Percentiles rank a stretch among this genome's conserved stretches.
These are phyloP conservation scores for Parapsyche elsis DNA, from an alignment of 1,140 invertebrate species.

Conservation along the genomic window DNA sequence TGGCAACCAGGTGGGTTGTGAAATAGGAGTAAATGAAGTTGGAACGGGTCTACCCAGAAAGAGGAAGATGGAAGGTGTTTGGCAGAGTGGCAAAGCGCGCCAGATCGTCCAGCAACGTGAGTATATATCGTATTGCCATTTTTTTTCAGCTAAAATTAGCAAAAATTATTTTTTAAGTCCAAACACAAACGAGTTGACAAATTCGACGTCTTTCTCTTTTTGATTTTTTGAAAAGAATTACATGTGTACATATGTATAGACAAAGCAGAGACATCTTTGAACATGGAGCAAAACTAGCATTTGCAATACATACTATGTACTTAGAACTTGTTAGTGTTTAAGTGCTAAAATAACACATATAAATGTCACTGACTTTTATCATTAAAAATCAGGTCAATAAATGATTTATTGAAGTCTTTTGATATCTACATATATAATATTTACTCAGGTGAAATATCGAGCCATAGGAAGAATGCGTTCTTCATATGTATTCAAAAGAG, in stretches of 20 bases:
- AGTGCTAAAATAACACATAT: neutral
- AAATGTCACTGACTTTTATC: conserved; percentile 15
- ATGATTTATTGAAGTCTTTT: neutral
- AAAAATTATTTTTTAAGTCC: neutral
- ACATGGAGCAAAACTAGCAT: neutral
- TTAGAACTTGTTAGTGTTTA: neutral
- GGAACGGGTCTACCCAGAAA: conserved; percentile 34
- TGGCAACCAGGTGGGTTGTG: conserved; percentile 23
- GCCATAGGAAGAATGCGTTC: too few species aligned
- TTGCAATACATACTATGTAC: neutral
- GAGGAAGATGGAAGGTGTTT: conserved; percentile 47
- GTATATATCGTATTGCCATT: conserved; percentile 32
- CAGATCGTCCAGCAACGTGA: conserved; percentile 42
- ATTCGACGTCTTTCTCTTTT: too few species aligned
- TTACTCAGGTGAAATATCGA: too few species aligned
- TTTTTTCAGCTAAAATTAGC: conserved; percentile 5
- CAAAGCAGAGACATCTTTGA: neutral
- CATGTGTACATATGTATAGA: neutral
- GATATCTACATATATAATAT: neutral
- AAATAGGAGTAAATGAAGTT: neutral
- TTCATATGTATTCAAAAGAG: too few species aligned
- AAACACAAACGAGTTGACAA: neutral
- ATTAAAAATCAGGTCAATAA: conserved; percentile 9
- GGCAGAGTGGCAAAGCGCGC: conserved; percentile 43
- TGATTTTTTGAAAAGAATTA: neutral